A percentile compares a stretch with the other conserved stretches of the same genome.
Conservation (phyloP, 2,797 vertebrate genomes). For the Petrocephalus schoutedeni region DNA sequence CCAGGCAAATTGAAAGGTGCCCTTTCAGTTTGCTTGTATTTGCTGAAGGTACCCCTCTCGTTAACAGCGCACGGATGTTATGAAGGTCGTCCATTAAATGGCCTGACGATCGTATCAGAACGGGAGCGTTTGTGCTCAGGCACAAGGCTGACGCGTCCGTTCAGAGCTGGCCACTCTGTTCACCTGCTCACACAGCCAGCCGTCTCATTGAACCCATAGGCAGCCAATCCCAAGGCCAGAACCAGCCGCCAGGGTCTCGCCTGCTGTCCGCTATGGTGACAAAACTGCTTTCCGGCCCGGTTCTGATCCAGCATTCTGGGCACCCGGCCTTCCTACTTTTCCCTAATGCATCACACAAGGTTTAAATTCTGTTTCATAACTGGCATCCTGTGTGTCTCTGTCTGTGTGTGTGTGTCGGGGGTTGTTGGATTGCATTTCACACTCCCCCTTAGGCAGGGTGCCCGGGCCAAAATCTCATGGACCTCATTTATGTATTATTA, state of each 20-base stretch:
- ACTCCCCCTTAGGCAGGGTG: neutral
- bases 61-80: neutral
- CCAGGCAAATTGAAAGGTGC: neutral
- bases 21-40: neutral
- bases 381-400: neutral
- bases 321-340: neutral
- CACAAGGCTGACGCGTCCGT: neutral
- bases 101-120: neutral
- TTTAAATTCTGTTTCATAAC: neutral
- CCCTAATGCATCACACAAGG: neutral
- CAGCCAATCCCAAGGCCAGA: neutral
- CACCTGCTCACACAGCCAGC: neutral
- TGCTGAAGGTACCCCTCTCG: neutral
- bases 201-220: neutral
- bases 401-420: neutral
- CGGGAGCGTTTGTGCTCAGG: neutral
- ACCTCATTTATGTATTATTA: neutral
- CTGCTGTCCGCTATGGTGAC: neutral
- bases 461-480: too few relatives aligned
- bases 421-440: neutral
- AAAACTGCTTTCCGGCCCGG: neutral
- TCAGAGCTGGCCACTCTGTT: neutral
- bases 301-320: neutral
- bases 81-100: neutral
- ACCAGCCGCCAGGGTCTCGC: neutral